phyloP scores from a whole-genome alignment of 2,797 vertebrate species.

The Syncerus caffer region DNA sequence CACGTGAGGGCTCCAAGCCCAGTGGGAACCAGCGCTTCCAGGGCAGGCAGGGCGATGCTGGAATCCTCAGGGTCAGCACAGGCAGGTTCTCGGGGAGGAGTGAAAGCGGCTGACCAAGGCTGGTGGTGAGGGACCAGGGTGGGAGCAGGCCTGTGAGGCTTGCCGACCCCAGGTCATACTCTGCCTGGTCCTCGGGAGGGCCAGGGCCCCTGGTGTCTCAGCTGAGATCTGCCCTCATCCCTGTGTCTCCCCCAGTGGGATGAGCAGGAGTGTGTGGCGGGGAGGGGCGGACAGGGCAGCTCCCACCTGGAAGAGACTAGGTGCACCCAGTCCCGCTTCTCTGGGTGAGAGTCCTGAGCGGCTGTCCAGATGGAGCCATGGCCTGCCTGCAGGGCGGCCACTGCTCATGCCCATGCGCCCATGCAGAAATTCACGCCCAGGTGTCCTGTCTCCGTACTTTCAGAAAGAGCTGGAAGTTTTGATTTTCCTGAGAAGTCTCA shows the following conservation, averaged over 20 bases:
- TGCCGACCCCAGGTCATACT: not conserved
- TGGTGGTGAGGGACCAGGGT: not conserved
- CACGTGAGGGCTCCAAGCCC: not conserved
- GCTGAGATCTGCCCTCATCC: not conserved
- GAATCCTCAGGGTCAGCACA: accelerated
- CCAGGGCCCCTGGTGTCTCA: not conserved
- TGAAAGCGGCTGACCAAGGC: not conserved
- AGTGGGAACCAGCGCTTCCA: accelerated
- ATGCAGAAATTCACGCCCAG: not conserved
- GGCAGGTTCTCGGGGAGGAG: not conserved
- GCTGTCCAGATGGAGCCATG: not conserved
- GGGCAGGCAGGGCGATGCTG: no score
- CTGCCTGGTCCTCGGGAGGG: not conserved
- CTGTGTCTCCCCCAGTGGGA: not conserved
- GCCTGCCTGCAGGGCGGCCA: not conserved
- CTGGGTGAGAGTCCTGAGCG: not conserved
- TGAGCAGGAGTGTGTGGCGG: not conserved
- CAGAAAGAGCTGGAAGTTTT: not conserved
- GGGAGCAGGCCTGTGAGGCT: not conserved
- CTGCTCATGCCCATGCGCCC: not conserved
- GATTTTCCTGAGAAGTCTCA: not conserved
- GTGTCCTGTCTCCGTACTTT: not conserved
- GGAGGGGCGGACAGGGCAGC: not conserved
- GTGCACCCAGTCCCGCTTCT: no score
- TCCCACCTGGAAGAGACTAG: not conserved